phyloP scores from a whole-genome alignment of 2,888 invertebrate genomes.

The Dryomyza anilis region DNA sequence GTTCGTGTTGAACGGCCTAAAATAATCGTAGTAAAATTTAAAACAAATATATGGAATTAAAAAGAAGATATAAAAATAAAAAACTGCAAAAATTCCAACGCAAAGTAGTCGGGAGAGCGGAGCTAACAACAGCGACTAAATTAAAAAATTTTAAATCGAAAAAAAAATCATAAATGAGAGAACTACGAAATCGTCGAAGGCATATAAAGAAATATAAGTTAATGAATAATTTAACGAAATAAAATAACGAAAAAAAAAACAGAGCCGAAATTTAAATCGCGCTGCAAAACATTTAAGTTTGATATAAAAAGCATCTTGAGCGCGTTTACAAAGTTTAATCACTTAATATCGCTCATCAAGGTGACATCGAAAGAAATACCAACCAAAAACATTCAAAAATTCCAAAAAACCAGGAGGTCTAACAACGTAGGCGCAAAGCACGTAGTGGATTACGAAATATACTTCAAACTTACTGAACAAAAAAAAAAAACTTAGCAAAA shows the following conservation, averaged over 20 bases:
- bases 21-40: too few species aligned
- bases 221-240: slow-evolving; percentile 37
- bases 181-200: too few species aligned
- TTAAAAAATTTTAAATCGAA: too few species aligned
- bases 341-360: slow-evolving; percentile 51
- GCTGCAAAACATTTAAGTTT: slow-evolving; percentile 25
- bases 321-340: slow-evolving; percentile 55
- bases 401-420: too few species aligned
- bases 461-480: too few species aligned
- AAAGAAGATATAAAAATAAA: background rate
- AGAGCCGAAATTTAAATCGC: too few species aligned
- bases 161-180: slow-evolving; percentile 10
- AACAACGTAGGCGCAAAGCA: too few species aligned
- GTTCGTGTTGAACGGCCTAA: too few species aligned
- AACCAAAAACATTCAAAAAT: too few species aligned
- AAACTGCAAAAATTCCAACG: background rate
- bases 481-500: slow-evolving; percentile 7
- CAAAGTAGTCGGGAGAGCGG: background rate
- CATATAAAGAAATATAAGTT: too few species aligned
- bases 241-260: slow-evolving; percentile 26
- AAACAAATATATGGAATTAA: background rate
- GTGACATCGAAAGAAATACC: too few species aligned
- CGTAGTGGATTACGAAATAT: background rate
- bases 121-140: background rate
- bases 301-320: slow-evolving; percentile 59